Base-by-base conservation (phyloP, 2,113 vertebrate species). In the Chaetorhynchus papuensis region DNA sequence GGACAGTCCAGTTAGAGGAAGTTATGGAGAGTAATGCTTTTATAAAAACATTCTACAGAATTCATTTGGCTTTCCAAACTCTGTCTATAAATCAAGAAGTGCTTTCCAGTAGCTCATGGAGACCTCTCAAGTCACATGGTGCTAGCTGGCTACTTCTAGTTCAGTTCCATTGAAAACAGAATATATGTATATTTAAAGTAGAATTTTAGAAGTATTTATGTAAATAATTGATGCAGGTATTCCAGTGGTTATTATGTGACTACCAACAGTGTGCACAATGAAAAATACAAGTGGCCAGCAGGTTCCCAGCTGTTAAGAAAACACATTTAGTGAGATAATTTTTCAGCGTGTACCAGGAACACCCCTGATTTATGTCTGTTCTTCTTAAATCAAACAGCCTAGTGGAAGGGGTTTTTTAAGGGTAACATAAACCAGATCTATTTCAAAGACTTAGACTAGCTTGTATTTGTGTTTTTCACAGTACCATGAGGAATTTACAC, bases 1-100 rank as follows among this genome's bases (percentile, higher is more conserved):
- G 63, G 77, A 89, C 49, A 39, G 61, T 85, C 53, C 30, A 90
- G 70, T 89, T 72, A 91, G 87, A 96, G 93, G 91, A 97, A 85
- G 84, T 89, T 94, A 61, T 26, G 57, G 66, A 69, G 59, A 90
- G 70, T 65, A 85, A 79, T 59, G 66, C 21, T 93, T 94, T 87
- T 61, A 87, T 53, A n/a, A 42, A 94, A 96, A 95, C 59, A 74
- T 85, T 94, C 66, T 68, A 65, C 82, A 94, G 70, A 85, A 87
- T 57, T 87, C 15, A 86, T 75, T 72, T 91, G 66, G 66, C 71
- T 95, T 94, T 91, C 50, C 78, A 94, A 93, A 83, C 70, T 37
- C 56, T 86, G 33, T 12, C 68, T 85, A 35, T 72, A 92, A 76
- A 80, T 93, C n/a, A 72, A 74, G 47, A 70, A 64, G 37, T 53